Evolutionary conservation across 2,797 vertebrate genomes (phyloP).

Genomic region (Sebastes steindachneri): DNA sequence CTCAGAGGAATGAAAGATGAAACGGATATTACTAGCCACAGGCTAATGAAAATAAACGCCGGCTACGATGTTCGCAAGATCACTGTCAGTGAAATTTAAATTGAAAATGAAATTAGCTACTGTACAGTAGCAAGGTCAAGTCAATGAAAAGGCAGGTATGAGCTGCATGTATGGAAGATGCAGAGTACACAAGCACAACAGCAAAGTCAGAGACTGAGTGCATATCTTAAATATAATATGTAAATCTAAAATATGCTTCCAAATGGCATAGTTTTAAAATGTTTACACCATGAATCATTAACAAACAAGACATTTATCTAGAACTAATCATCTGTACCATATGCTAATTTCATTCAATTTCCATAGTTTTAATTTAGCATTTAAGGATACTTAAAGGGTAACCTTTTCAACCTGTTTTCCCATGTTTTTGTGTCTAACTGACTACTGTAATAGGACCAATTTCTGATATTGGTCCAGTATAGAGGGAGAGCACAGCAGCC

Average conservation of each 20-base stretch:
- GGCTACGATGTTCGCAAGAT: constrained; percentile 38
- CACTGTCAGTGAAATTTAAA: constrained; percentile 56
- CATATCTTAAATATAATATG: neutral
- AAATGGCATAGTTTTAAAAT: neutral
- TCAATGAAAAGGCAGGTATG: constrained; percentile 24
- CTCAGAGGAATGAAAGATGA: constrained; percentile 37
- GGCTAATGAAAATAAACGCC: constrained; percentile 51
- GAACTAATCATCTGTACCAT: neutral
- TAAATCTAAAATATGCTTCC: neutral
- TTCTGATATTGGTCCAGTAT: no score
- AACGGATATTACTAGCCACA: constrained; percentile 46
- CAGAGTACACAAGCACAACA: neutral
- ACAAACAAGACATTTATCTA: constrained; percentile 1
- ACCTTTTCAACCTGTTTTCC: no score
- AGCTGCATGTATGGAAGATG: neutral
- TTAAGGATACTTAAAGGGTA: neutral
- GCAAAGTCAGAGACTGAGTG: neutral
- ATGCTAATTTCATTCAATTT: constrained; percentile 1
- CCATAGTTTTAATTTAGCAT: neutral
- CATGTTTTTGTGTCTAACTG: no score
- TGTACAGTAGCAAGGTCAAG: neutral
- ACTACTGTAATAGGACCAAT: no score
- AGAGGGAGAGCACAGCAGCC: no score
- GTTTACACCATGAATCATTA: neutral
- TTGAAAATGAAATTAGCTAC: constrained; percentile 53